Evolutionary conservation across 2,888 invertebrate genomes (phyloP).

Genomic region (Helobdella robusta): DNA sequence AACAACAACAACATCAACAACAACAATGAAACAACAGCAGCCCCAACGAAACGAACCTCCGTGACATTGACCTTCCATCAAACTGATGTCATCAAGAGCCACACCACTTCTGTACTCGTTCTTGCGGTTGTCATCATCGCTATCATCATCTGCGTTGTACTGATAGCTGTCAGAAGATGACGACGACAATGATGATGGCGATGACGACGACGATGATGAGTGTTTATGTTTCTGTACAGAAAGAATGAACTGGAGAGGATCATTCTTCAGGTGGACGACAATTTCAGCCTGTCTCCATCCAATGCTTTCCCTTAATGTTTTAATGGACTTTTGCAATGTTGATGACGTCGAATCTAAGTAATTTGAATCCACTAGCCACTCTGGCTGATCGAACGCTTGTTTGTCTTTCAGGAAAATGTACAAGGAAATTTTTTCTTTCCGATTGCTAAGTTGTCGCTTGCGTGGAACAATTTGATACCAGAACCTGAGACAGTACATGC

Average conservation of each 20-base stretch:
- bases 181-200: neutral
- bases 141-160: constrained; percentile 21
- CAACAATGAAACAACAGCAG: no score
- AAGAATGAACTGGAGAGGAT: constrained; percentile 32
- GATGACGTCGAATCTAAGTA: no score
- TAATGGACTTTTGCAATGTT: neutral
- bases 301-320: constrained; percentile 4
- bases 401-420: constrained; percentile 32
- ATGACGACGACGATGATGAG: neutral
- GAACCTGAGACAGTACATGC: constrained; percentile 33
- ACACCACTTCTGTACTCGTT: constrained; percentile 25
- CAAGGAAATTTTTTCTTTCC: constrained; percentile 29
- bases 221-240: constrained; percentile 28
- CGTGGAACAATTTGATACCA: constrained; percentile 34
- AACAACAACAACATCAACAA: no score
- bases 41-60: constrained; percentile 28
- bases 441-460: constrained; percentile 28
- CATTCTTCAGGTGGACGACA: constrained; percentile 13
- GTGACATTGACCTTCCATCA: constrained; percentile 31
- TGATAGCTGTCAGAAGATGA: neutral
- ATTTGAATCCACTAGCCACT: constrained; percentile 29
- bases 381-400: constrained; percentile 33
- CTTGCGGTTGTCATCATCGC: constrained; percentile 26
- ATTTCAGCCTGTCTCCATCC: constrained; percentile 34
- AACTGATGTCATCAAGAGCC: constrained; percentile 35